Conservation (phyloP, 2,888 invertebrate species). For the Catocala nupta region DNA sequence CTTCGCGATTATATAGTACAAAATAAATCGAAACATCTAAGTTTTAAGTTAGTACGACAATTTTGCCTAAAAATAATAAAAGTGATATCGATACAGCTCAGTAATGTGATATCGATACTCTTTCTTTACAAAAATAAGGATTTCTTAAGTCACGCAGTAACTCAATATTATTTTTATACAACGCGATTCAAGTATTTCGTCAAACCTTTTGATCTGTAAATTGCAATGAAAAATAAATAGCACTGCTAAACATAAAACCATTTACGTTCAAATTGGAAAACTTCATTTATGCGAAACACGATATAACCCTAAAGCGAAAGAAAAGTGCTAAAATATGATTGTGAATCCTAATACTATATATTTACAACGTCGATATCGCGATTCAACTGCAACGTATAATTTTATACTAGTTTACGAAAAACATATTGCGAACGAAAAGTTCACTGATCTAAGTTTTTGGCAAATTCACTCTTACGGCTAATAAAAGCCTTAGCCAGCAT, state of each 20-base stretch:
- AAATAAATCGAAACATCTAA: not conserved
- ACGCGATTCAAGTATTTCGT: slow-evolving; percentile 12
- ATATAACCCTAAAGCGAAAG: slow-evolving; percentile 11
- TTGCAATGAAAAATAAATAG: slow-evolving; percentile 30
- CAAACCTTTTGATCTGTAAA: slow-evolving; percentile 30
- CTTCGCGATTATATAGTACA: too few relatives aligned
- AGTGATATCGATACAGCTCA: not conserved
- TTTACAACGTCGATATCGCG: slow-evolving; percentile 28
- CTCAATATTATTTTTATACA: slow-evolving; percentile 24
- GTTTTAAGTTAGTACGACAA: too few relatives aligned
- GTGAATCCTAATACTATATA: slow-evolving; percentile 25
- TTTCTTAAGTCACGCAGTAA: not conserved
- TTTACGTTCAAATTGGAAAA: slow-evolving; percentile 12
- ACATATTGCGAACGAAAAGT: slow-evolving; percentile 55
- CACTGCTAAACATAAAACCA: slow-evolving; percentile 22
- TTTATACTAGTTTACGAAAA: slow-evolving; percentile 56
- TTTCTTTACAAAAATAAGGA: slow-evolving; percentile 1
- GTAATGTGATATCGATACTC: not conserved
- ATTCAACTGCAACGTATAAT: slow-evolving; percentile 56
- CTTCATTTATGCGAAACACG: slow-evolving; percentile 19
- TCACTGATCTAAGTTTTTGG: slow-evolving; percentile 55
- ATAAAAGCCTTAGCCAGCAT: slow-evolving; percentile 26
- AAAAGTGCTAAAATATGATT: slow-evolving; percentile 17
- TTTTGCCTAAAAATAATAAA: not conserved
- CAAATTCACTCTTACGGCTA: slow-evolving; percentile 53